phyloP scores from a whole-genome alignment of 2,888 invertebrate genomes.

The Branchinecta sandiegonensis region DNA sequence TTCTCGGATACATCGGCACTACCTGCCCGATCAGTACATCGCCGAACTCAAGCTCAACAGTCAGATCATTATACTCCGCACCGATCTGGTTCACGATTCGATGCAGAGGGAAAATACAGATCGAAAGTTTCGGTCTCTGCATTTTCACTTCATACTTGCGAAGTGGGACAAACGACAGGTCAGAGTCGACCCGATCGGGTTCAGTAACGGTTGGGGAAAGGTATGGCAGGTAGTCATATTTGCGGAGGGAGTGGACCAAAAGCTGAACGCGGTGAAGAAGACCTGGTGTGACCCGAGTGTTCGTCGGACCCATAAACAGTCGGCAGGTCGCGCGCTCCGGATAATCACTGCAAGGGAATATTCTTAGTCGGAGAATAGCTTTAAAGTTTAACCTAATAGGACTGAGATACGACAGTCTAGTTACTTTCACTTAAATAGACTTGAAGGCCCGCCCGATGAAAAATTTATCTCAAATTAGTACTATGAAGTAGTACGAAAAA shows the following conservation, averaged over 20 bases:
- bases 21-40: background rate
- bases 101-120: background rate
- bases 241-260: background rate
- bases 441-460: too few relatives aligned
- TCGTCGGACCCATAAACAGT: constrained; percentile 1
- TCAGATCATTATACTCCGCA: background rate
- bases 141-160: background rate
- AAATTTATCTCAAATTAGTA: too few relatives aligned
- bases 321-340: background rate
- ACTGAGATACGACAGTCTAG: too few relatives aligned
- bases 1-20: background rate
- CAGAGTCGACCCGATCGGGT: background rate
- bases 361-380: too few relatives aligned
- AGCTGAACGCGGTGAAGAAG: background rate
- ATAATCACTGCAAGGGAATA: background rate
- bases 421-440: too few relatives aligned
- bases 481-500: too few relatives aligned
- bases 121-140: background rate
- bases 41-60: background rate
- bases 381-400: too few relatives aligned
- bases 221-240: background rate
- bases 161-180: background rate
- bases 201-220: background rate
- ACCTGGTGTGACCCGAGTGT: background rate
- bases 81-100: background rate